Evolutionary conservation across 2,113 vertebrate genomes (phyloP), one percentile per base, ranked within the genome.

Genomic region (Xenotilapia caudafasciata): DNA sequence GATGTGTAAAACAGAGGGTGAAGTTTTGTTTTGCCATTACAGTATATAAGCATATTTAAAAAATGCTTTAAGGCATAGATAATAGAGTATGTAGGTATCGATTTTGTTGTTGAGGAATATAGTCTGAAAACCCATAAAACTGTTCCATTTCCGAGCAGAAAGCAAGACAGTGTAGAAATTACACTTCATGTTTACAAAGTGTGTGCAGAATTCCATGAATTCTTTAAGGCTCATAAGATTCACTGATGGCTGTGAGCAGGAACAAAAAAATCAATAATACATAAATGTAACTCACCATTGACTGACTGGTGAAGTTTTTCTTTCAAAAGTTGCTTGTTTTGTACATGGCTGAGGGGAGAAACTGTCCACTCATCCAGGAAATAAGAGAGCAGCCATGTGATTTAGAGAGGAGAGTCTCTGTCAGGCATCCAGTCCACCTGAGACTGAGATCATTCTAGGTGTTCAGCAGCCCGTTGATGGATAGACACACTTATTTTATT

Each of bases 351-450:
- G 89, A 83, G 79, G 83, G 82, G 55, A 90, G 90, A 92, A 93
- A 89, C 83, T 80, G 92, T 91, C 92, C 93, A 94, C 85, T 94
- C 95, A 94, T 94, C 92, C 95, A 95, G 91, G 92, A 95, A 95
- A 95, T 95, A 91, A 92, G 94, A 90, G 90, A 88, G 90, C 94
- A 90, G 93, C 83, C 92, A 79, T 90, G 93, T 93, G 92, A 90
- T 91, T 90, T 92, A 91, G 40, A 91, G 90, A 92, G 81, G 49
- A 73, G 92, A 91, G 80, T 62, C 79, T 87, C 91, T 83, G 87
- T 90, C 90, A 90, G 86, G 84, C 84, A 87, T 93, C 90, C 87
- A 56, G 90, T 92, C 85, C 94, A 95, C 93, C 92, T 91, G 92
- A 92, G 93, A 94, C 91, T 8, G 1, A 65, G 82, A 94, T 92